Percentiles rank a stretch among this genome's conserved stretches.
phyloP scores from a whole-genome alignment of 1,140 invertebrate genomes.

The Campodea augens region DNA sequence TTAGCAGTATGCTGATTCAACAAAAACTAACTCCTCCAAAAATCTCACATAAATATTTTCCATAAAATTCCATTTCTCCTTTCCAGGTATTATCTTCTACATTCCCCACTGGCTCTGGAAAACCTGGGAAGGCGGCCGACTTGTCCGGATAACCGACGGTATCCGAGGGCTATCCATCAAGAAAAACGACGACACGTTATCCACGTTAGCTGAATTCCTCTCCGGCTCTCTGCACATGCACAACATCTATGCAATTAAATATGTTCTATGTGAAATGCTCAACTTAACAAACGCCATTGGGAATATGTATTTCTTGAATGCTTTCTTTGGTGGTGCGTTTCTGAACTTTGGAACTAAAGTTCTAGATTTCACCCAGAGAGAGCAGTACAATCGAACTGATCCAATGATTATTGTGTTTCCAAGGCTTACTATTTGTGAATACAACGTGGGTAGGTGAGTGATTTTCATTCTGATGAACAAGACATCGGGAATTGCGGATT shows the following conservation, averaged over 20 bases:
- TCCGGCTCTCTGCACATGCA: constrained; percentile 9
- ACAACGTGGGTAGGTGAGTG: too few species aligned
- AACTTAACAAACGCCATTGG: constrained; percentile 23
- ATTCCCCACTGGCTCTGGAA: constrained; percentile 21
- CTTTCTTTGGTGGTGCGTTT: constrained; percentile 21
- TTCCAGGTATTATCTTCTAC: constrained; percentile 17
- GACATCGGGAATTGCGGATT: too few species aligned
- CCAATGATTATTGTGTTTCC: neutral
- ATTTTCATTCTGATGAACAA: too few species aligned
- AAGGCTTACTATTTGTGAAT: too few species aligned
- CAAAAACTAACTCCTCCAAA: too few species aligned
- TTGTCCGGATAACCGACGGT: constrained; percentile 10
- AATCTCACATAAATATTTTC: too few species aligned
- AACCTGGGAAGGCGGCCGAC: constrained; percentile 12
- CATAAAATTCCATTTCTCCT: neutral
- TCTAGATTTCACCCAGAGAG: constrained; percentile 3
- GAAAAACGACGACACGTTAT: constrained; percentile 2
- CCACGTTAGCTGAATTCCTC: constrained; percentile 5
- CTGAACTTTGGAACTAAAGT: constrained; percentile 20
- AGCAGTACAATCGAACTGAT: neutral
- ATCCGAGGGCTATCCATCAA: constrained; percentile 6
- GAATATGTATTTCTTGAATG: constrained; percentile 22
- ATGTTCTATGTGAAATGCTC: constrained; percentile 21
- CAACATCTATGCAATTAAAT: constrained; percentile 18
- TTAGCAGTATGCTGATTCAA: too few species aligned